Conservation (phyloP, 2,888 invertebrate species). For the Anthrax anthrax region DNA sequence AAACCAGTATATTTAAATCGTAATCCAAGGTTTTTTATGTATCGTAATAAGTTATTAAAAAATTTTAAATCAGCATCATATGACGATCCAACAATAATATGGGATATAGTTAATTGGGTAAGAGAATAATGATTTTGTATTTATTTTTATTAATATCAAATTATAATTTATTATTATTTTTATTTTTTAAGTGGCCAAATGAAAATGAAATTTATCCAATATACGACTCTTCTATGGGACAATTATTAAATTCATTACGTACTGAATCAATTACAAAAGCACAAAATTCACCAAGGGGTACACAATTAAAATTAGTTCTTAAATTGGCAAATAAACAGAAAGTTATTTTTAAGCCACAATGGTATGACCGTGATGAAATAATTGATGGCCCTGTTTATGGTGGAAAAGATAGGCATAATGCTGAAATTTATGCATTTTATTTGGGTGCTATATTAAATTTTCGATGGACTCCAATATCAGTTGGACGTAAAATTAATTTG, state of each 20-base stretch:
- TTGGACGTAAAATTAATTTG: slow-evolving; percentile 58
- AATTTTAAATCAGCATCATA: slow-evolving; percentile 28
- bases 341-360: slow-evolving; percentile 81
- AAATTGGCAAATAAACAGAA: slow-evolving; percentile 62
- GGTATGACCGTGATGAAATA: slow-evolving; percentile 60
- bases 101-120: slow-evolving; percentile 37
- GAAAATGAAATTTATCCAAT: slow-evolving; percentile 33
- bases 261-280: slow-evolving; percentile 53
- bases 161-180: neutral
- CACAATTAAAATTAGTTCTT: slow-evolving; percentile 76
- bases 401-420: slow-evolving; percentile 83
- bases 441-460: slow-evolving; percentile 67
- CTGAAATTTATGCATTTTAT: slow-evolving; percentile 85
- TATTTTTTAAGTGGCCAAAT: slow-evolving; percentile 27
- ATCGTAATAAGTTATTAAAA: slow-evolving; percentile 29
- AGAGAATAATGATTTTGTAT: slow-evolving; percentile 7
- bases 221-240: slow-evolving; percentile 40
- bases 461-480: slow-evolving; percentile 65
- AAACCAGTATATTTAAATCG: slow-evolving; percentile 32
- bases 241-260: slow-evolving; percentile 49
- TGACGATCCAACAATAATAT: slow-evolving; percentile 38
- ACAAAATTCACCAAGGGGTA: slow-evolving; percentile 70
- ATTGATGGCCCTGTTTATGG: slow-evolving; percentile 72
- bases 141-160: neutral
- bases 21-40: slow-evolving; percentile 33